phyloP scores from a whole-genome alignment of 2,797 vertebrate species.

The Ctenosaura bakeri region DNA sequence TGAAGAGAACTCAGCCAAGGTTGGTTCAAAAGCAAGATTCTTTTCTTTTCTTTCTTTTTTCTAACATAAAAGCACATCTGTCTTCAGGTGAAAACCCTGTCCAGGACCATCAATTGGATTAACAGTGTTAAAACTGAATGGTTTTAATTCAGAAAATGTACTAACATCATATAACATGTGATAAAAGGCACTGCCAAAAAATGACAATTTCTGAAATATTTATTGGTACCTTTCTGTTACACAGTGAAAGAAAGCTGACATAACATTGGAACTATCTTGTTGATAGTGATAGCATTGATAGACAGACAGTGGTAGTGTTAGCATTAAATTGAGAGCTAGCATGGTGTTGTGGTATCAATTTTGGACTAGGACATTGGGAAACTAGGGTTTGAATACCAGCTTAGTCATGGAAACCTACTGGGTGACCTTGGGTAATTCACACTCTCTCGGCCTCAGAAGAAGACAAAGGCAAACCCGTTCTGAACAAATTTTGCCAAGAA shows the following conservation, averaged over 20 bases:
- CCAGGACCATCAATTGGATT: background rate
- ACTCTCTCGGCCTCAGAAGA: no score
- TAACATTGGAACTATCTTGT: background rate
- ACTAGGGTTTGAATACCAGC: no score
- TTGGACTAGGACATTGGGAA: no score
- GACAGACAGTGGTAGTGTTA: background rate
- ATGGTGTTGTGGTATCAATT: no score
- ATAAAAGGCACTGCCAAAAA: background rate
- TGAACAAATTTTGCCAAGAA: no score
- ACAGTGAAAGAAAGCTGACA: background rate
- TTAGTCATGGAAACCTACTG: no score
- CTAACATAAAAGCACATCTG: background rate
- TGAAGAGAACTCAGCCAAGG: background rate
- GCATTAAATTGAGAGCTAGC: background rate
- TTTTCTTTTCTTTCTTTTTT: background rate
- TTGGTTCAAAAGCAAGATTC: conserved; percentile 2
- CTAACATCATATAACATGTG: background rate
- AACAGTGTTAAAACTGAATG: background rate
- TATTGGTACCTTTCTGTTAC: background rate
- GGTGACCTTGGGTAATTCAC: no score
- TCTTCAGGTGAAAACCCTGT: background rate
- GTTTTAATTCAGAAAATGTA: background rate
- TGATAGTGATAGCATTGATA: background rate
- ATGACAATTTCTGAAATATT: background rate
- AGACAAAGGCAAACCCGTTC: no score